These are phyloP conservation scores for Sminthurides aquaticus DNA, from an alignment of 2,888 invertebrate genomes.

Conservation along the genomic window DNA sequence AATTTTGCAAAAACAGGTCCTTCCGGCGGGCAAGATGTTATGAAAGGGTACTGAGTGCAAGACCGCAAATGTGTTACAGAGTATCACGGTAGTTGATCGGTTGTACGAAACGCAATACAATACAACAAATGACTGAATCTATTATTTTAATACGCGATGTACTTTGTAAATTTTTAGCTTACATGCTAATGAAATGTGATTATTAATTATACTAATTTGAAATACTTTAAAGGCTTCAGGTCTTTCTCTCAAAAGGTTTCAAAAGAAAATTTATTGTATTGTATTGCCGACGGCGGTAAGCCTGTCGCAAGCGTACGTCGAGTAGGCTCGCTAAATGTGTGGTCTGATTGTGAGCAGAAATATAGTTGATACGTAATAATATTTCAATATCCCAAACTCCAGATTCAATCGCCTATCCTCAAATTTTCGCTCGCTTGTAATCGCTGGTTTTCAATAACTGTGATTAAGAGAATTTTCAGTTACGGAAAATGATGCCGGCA, in stretches of 20 bases:
- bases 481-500: too few species aligned
- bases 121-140: constrained; percentile 25
- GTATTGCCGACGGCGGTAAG: constrained; percentile 13
- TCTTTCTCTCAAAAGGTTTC: constrained; percentile 5
- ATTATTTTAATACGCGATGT: constrained; percentile 23
- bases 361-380: too few species aligned
- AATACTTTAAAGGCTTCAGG: neutral
- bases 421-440: too few species aligned
- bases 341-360: neutral
- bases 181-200: constrained; percentile 20
- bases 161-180: constrained; percentile 19
- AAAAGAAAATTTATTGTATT: constrained; percentile 23
- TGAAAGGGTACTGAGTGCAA: neutral
- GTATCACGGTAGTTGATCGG: neutral
- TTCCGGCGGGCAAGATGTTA: neutral
- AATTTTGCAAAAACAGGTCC: neutral
- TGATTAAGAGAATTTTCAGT: too few species aligned
- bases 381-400: too few species aligned
- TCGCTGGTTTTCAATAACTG: too few species aligned
- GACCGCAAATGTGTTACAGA: neutral
- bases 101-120: constrained; percentile 19
- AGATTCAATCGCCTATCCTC: too few species aligned
- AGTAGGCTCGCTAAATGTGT: neutral
- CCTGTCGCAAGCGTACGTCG: neutral
- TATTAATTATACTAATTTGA: constrained; percentile 14